Conservation (phyloP, 2,888 invertebrate genomes). For the Barypeithes pellucidus region DNA sequence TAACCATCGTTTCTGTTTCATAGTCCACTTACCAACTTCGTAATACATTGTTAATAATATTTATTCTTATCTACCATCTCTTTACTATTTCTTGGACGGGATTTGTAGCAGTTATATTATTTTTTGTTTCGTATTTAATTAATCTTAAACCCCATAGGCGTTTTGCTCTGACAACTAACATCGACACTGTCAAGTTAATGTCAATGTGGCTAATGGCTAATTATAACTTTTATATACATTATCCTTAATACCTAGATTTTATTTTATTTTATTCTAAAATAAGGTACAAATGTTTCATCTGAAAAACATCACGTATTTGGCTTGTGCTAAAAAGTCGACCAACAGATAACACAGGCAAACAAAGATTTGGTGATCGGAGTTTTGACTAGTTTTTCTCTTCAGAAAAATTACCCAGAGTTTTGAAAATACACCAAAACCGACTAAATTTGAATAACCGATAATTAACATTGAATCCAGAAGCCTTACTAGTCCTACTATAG, state of each 20-base stretch:
- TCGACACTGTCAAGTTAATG: no score
- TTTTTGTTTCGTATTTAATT: no score
- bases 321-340: neutral
- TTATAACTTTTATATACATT: neutral
- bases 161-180: no score
- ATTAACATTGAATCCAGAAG: no score
- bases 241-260: neutral
- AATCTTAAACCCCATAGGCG: no score
- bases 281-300: neutral
- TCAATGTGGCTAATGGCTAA: no score
- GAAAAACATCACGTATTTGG: neutral
- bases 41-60: neutral
- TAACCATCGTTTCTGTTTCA: no score
- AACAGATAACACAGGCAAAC: neutral
- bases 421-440: no score
- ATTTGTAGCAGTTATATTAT: neutral
- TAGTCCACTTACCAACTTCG: no score
- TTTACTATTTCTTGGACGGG: neutral
- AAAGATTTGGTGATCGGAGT: neutral
- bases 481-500: no score
- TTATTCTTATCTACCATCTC: neutral
- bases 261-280: neutral
- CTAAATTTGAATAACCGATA: no score
- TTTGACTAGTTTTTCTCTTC: neutral
- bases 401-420: no score